These are phyloP conservation scores for Myotis pilosus DNA, from an alignment of 2,797 vertebrate species.

Conservation along the genomic window DNA sequence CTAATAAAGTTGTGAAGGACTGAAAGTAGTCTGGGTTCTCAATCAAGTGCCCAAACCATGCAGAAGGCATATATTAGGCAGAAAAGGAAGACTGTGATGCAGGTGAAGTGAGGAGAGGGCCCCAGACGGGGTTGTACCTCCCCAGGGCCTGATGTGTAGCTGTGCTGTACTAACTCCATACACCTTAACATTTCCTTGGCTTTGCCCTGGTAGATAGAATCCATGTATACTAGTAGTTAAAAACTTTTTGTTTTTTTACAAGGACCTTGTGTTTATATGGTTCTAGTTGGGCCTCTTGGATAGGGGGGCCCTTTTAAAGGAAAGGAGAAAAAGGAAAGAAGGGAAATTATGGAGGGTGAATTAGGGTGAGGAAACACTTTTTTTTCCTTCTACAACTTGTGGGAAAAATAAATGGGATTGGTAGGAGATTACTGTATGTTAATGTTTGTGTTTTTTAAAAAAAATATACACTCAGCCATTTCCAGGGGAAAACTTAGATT, in stretches of 20 bases:
- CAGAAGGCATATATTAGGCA: too few species aligned
- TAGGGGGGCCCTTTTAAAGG: not conserved
- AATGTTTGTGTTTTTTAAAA: not conserved
- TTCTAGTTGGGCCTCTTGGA: not conserved
- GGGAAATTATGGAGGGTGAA: not conserved
- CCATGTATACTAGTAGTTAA: not conserved
- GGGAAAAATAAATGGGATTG: not conserved
- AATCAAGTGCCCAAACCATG: not conserved
- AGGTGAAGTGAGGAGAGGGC: not conserved
- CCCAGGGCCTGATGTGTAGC: not conserved
- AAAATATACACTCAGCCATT: not conserved
- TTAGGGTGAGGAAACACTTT: not conserved
- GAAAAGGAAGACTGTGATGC: not conserved
- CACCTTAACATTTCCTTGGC: not conserved
- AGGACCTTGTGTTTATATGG: not conserved
- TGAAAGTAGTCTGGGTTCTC: not conserved
- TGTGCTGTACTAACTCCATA: not conserved
- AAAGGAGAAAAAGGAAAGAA: not conserved
- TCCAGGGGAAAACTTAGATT: not conserved
- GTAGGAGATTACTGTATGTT: not conserved
- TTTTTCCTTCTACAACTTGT: not conserved
- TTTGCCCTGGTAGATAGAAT: not conserved
- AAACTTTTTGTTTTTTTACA: not conserved
- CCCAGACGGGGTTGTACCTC: fast-evolving
- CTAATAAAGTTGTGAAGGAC: not conserved